A percentile compares a stretch with the other conserved stretches of the same genome.
These are phyloP conservation scores for Hoplodrina ambigua DNA, from an alignment of 2,888 invertebrate genomes.

Conservation along the genomic window DNA sequence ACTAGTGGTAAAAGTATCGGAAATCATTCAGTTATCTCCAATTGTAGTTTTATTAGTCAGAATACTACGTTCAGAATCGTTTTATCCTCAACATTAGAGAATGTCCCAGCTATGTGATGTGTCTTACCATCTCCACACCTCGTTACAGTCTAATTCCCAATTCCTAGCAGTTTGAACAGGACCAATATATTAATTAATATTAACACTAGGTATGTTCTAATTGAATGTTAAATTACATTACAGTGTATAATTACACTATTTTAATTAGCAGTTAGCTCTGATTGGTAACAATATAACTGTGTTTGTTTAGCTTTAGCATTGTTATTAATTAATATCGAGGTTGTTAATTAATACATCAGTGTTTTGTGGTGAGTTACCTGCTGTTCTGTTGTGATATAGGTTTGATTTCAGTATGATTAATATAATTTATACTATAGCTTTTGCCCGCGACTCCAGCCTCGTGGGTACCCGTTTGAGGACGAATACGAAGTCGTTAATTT, in stretches of 20 bases:
- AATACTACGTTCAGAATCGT: too few relatives aligned
- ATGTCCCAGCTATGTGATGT: too few relatives aligned
- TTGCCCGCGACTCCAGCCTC: too few relatives aligned
- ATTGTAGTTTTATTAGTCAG: neutral
- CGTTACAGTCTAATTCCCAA: neutral
- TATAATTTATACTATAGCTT: too few relatives aligned
- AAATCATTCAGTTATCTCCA: conserved; percentile 11
- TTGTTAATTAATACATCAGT: conserved; percentile 10
- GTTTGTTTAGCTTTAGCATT: conserved; percentile 11
- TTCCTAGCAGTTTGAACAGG: neutral
- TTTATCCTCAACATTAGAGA: too few relatives aligned
- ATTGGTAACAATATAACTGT: conserved; percentile 10
- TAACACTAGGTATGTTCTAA: conserved; percentile 1
- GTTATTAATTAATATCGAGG: conserved; percentile 3
- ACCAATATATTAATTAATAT: conserved; percentile 11
- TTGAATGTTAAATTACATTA: conserved; percentile 18
- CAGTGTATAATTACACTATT: conserved; percentile 25
- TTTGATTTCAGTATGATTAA: too few relatives aligned
- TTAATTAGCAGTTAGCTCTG: conserved; percentile 34
- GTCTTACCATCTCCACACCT: neutral
- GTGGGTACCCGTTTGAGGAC: too few relatives aligned
- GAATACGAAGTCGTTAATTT: too few relatives aligned
- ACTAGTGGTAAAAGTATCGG: conserved; percentile 12
- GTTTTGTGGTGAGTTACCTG: neutral
- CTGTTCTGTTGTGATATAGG: neutral